phyloP scores from a whole-genome alignment of 2,797 vertebrate genomes.

The Stomatorhinus walkeri region DNA sequence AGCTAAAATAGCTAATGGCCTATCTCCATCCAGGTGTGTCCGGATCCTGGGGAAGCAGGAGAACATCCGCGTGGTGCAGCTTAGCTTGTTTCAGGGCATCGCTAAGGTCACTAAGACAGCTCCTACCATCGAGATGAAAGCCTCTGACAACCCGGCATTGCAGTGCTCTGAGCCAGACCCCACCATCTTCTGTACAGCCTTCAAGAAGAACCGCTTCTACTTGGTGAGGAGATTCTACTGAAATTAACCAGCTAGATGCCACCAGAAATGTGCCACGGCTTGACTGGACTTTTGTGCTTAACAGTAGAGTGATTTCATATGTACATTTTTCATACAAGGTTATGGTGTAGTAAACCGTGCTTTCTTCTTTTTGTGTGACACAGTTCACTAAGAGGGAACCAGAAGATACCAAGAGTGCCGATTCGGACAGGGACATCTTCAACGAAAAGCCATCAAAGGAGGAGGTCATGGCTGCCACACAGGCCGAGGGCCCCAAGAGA shows the following conservation, averaged over 20 bases:
- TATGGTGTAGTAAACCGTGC: neutral
- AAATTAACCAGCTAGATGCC: neutral
- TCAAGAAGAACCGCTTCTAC: slow-evolving; percentile 98
- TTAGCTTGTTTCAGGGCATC: slow-evolving; percentile 87
- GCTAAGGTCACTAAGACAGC: slow-evolving; percentile 77
- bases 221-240: slow-evolving; percentile 60
- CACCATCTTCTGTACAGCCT: slow-evolving; percentile 87
- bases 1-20: neutral
- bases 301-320: neutral
- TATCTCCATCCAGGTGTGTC: slow-evolving; percentile 69
- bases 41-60: slow-evolving; percentile 93
- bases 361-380: slow-evolving; percentile 34
- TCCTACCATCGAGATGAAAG: slow-evolving; percentile 94
- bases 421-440: slow-evolving; percentile 95
- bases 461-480: slow-evolving; percentile 98
- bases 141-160: slow-evolving; percentile 90
- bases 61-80: slow-evolving; percentile 86
- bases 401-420: slow-evolving; percentile 92
- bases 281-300: neutral
- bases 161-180: slow-evolving; percentile 80
- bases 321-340: neutral
- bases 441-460: slow-evolving; percentile 99
- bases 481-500: slow-evolving; percentile 94
- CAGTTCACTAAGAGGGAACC: slow-evolving; percentile 95
- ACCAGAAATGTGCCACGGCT: neutral